Evolutionary conservation across 1,140 invertebrate genomes (phyloP).

Genomic region (Himalopsyche phryganea): DNA sequence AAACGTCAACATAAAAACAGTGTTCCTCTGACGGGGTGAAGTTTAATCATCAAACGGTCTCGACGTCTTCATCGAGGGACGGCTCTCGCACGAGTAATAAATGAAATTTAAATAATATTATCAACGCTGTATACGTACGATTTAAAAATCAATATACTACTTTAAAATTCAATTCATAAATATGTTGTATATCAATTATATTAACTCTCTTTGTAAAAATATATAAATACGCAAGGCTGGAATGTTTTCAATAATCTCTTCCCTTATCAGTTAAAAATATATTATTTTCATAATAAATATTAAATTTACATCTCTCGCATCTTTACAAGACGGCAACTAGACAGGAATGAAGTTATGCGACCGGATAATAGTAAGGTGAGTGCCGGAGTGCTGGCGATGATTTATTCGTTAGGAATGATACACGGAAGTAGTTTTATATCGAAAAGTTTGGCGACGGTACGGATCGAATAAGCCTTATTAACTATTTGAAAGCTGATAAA

Average conservation of each 20-base stretch:
- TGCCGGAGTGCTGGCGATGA: too few species aligned
- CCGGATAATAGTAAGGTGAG: too few species aligned
- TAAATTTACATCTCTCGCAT: neutral
- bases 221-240: neutral
- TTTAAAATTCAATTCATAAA: too few species aligned
- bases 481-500: too few species aligned
- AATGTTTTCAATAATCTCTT: constrained; percentile 2
- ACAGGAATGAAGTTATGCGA: too few species aligned
- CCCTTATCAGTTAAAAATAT: neutral
- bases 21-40: neutral
- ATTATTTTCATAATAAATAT: neutral
- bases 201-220: neutral
- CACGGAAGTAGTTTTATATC: too few species aligned
- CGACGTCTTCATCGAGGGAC: constrained; percentile 12
- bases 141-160: too few species aligned
- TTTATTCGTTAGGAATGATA: too few species aligned
- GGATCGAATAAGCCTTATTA: too few species aligned
- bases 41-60: constrained; percentile 9
- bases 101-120: constrained; percentile 1
- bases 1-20: constrained; percentile 10
- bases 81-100: constrained; percentile 1
- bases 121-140: neutral
- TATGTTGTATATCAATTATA: too few species aligned
- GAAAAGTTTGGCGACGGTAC: too few species aligned
- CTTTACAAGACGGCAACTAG: neutral